Base-by-base conservation (phyloP, 1,140 invertebrate genomes). In the Drosophila tani region DNA sequence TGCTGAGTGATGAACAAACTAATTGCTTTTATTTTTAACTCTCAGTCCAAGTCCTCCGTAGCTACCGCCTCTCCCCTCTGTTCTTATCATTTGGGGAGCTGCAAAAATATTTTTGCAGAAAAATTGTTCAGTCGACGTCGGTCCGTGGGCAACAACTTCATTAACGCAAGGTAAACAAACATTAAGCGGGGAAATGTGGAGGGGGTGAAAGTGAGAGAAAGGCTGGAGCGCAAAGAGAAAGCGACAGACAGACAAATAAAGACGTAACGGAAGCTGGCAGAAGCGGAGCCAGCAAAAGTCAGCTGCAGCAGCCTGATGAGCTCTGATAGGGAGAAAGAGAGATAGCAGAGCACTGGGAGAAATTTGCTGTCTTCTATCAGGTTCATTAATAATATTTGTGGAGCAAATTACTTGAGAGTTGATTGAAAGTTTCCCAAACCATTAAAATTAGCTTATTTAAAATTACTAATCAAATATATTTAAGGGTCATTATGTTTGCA, bases 1-100 rank as follows among this genome's bases (percentile, higher is more conserved):
- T 90, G 90, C 82, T 91, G 88, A 91, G 84, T 87, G 83, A 88
- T 88, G 91, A 92, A 80, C 91, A 82, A 88, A 92, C 91, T 92
- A 92, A 92, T 92, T 92, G 88, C 87, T 92, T 92, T 92, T 87
- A 87, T 86, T 86, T 82, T 85, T 55, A 76, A 63, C 76, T 80
- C 62, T 24, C 43, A 27, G 21, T 15, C 56, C 29, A 14, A 32
- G 19, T 8, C 43, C n/a, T 4, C 27, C 14, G 3, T 15, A 24
- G 15, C 63, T 19, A 12, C 46, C 17, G 11, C 9, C 45, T 14
- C 49, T 68, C 27, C 68, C 71, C 41, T 53, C 55, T 69, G 45
- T 65, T 35, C 43, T 46, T 74, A 59, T 75, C 70, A 65, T 79
- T 74, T 69, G 60, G 67, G 41, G 46, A 56, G 73, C 69, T 80